Conservation (phyloP, 2,797 vertebrate genomes). For the Malurus leucopterus region DNA sequence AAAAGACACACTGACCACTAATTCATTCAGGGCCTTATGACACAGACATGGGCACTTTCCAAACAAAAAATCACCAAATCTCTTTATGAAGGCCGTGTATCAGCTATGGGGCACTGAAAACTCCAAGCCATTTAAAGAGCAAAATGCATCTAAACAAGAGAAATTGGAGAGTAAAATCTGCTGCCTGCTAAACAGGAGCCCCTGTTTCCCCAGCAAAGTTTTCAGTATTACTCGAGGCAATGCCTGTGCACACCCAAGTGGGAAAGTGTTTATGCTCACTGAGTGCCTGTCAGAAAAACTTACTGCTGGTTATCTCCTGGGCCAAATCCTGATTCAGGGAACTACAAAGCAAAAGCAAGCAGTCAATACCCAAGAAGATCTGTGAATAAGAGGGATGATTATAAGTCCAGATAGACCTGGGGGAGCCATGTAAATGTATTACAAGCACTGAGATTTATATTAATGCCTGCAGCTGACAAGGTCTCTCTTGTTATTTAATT, state of each 20-base stretch:
- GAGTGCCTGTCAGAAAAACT: neutral
- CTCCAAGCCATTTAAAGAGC: neutral
- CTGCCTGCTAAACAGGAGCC: neutral
- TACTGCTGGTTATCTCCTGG: neutral
- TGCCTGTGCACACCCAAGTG: neutral
- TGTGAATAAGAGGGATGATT: neutral
- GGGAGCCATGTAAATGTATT: conserved; percentile 2
- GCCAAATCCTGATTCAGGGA: neutral
- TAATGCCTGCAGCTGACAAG: conserved; percentile 42
- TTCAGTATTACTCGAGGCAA: neutral
- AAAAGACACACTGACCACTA: neutral
- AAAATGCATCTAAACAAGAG: neutral
- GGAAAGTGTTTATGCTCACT: neutral
- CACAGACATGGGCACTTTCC: neutral
- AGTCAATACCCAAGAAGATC: neutral
- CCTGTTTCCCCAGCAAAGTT: neutral
- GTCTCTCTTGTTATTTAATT: conserved; percentile 43
- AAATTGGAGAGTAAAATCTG: neutral
- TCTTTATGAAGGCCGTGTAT: neutral
- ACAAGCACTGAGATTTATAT: conserved; percentile 38
- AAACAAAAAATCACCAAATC: neutral
- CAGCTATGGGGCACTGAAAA: neutral
- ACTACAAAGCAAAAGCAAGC: neutral
- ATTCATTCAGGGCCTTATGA: neutral
- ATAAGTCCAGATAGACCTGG: neutral